A percentile compares a stretch with the other conserved stretches of the same genome.
Evolutionary conservation across 1,140 invertebrate species (phyloP).

Genomic region (Dinoponera quadriceps): DNA sequence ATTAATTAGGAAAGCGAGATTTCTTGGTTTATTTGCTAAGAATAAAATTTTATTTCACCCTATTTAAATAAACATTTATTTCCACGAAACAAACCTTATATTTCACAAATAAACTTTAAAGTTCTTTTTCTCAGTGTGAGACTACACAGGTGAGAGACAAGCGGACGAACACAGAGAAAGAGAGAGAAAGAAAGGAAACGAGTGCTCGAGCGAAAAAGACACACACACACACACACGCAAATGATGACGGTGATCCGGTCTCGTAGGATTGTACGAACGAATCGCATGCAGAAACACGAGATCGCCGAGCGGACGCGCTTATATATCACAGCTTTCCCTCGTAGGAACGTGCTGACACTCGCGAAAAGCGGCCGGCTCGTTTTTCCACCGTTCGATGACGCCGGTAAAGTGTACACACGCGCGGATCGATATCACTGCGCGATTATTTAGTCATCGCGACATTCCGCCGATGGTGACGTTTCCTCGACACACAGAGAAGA

Average conservation of each 20-base stretch:
- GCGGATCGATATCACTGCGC: background rate
- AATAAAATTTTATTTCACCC: too few species aligned
- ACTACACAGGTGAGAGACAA: conserved; percentile 29
- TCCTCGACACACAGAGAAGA: background rate
- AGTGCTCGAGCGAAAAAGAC: background rate
- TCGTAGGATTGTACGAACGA: background rate
- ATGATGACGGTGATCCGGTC: conserved; percentile 15
- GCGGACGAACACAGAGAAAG: background rate
- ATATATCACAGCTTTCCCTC: conserved; percentile 30
- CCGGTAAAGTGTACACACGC: background rate
- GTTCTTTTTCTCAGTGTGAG: too few species aligned
- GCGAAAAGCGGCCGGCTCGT: conserved; percentile 21
- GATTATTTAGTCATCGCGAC: conserved; percentile 23
- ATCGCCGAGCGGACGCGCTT: background rate
- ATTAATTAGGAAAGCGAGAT: too few species aligned
- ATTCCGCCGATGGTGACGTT: conserved; percentile 32
- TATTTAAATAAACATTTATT: too few species aligned
- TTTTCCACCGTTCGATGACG: conserved; percentile 26
- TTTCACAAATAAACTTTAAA: too few species aligned
- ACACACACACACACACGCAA: background rate
- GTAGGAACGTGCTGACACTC: conserved; percentile 20
- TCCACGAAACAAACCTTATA: too few species aligned
- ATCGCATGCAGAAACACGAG: background rate
- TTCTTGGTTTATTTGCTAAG: too few species aligned
- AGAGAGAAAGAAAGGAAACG: background rate